Evolutionary conservation across 2,797 vertebrate genomes (phyloP).

Genomic region (Champsocephalus gunnari): DNA sequence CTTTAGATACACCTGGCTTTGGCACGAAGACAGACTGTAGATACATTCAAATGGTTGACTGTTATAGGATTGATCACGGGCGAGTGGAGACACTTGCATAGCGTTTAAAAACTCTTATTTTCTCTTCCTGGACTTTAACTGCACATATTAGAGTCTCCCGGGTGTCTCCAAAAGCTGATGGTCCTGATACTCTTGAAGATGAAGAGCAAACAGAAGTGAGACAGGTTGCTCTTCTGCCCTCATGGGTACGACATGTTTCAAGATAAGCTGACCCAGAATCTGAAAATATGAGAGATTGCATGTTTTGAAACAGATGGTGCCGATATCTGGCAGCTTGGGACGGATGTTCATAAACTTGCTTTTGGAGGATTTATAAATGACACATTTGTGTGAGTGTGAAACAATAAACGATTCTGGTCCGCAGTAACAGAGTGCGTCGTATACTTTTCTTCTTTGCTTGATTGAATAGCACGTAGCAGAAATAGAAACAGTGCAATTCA

Average conservation of each 20-base stretch:
- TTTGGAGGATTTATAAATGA: constrained; percentile 25
- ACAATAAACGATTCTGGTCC: too few relatives aligned
- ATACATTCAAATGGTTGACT: too few relatives aligned
- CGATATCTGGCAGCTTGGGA: constrained; percentile 34
- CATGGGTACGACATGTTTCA: not conserved
- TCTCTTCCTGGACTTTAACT: not conserved
- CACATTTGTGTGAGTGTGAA: not conserved
- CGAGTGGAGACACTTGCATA: not conserved
- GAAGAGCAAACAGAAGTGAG: not conserved
- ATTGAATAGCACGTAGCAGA: too few relatives aligned
- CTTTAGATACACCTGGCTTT: too few relatives aligned
- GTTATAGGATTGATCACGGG: too few relatives aligned
- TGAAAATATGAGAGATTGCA: not conserved
- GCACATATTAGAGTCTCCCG: not conserved
- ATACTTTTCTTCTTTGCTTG: too few relatives aligned
- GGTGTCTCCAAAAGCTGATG: not conserved
- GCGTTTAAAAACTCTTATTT: not conserved
- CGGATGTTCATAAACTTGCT: constrained; percentile 51
- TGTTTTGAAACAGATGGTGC: constrained; percentile 52
- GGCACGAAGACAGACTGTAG: too few relatives aligned
- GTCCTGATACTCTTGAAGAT: not conserved
- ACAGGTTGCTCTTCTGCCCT: constrained; percentile 15
- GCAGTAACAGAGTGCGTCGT: too few relatives aligned
- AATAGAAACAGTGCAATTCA: too few relatives aligned
- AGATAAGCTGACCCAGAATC: constrained; percentile 23